phyloP scores from a whole-genome alignment of 2,888 invertebrate species.

The Agrotis clavis region DNA sequence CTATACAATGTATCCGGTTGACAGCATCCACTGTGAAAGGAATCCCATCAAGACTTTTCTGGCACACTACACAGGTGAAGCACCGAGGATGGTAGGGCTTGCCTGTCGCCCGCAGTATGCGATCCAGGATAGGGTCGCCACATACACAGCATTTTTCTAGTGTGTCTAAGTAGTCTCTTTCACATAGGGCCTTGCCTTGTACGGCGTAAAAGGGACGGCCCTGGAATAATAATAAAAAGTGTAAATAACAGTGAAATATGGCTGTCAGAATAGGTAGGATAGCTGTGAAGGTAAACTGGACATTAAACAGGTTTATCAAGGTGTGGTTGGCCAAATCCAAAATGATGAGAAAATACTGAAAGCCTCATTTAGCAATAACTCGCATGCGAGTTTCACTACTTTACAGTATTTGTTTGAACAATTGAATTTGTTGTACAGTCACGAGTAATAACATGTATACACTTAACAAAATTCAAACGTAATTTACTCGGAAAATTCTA shows the following conservation, averaged over 20 bases:
- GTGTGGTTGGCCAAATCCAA: too few species aligned
- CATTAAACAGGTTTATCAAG: too few species aligned
- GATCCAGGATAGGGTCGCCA: constrained; percentile 97
- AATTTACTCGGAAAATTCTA: too few species aligned
- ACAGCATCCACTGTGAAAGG: constrained; percentile 99
- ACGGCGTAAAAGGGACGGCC: constrained; percentile 98
- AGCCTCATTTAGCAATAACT: too few species aligned
- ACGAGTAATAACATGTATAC: too few species aligned
- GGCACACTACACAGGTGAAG: constrained; percentile 98
- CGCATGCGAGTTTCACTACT: too few species aligned
- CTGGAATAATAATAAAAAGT: constrained; percentile 81
- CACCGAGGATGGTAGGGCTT: constrained; percentile 99
- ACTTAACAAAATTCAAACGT: too few species aligned
- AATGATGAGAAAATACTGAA: too few species aligned
- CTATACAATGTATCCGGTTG: constrained; percentile 99
- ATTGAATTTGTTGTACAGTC: too few species aligned
- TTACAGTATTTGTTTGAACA: too few species aligned
- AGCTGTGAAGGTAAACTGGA: too few species aligned
- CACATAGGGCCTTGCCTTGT: constrained; percentile 98
- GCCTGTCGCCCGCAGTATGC: constrained; percentile 98
- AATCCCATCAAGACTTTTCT: constrained; percentile 98
- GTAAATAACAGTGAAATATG: neutral
- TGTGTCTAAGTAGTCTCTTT: constrained; percentile 98
- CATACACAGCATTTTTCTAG: constrained; percentile 99
- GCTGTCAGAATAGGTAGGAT: too few species aligned